These are phyloP conservation scores for Morbakka virulenta DNA, from an alignment of 30 jellyfish, hydroid and myxozoan species.

Conservation along the genomic window DNA sequence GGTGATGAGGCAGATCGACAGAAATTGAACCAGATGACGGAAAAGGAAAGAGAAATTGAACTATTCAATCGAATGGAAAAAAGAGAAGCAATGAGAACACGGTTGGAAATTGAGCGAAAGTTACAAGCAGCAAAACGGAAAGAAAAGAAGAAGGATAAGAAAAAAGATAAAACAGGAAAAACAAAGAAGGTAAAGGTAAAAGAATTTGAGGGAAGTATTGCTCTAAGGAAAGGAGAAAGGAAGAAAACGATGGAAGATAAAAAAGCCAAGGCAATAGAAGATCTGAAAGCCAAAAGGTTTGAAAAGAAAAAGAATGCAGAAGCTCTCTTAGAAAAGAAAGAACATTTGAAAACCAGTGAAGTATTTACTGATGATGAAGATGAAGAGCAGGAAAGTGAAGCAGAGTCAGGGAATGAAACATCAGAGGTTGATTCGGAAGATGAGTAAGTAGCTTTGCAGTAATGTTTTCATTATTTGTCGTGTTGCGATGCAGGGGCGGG, in stretches of 20 bases:
- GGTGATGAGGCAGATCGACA: slow-evolving; percentile 88
- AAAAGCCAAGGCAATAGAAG: slow-evolving; percentile 84
- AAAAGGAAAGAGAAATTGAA: slow-evolving; percentile 86
- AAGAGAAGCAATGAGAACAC: slow-evolving; percentile 81
- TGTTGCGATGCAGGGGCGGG: too few relatives aligned
- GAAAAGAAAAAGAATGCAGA: slow-evolving; percentile 72
- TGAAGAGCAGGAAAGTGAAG: slow-evolving; percentile 89
- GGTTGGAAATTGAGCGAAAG: slow-evolving; percentile 82
- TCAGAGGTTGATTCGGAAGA: slow-evolving; percentile 66
- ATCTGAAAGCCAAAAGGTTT: slow-evolving; percentile 71
- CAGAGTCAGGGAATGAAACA: slow-evolving; percentile 70
- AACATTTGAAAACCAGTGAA: slow-evolving; percentile 75
- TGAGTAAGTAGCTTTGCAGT: slow-evolving; percentile 42
- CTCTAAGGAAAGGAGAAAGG: slow-evolving; percentile 78
- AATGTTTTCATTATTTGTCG: too few relatives aligned
- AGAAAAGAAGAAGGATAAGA: slow-evolving; percentile 49
- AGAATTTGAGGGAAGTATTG: slow-evolving; percentile 68
- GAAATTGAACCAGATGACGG: slow-evolving; percentile 86
- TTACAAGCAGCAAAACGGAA: slow-evolving; percentile 41
- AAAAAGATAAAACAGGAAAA: slow-evolving; percentile 15
- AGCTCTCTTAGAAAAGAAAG: slow-evolving; percentile 70
- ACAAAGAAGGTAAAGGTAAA: slow-evolving; percentile 15
- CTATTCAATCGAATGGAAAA: slow-evolving; percentile 82
- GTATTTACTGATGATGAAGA: slow-evolving; percentile 95
- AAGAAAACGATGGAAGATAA: slow-evolving; percentile 74